Evolutionary conservation across 2,113 vertebrate species (phyloP).

Genomic region (Cebidichthys violaceus): DNA sequence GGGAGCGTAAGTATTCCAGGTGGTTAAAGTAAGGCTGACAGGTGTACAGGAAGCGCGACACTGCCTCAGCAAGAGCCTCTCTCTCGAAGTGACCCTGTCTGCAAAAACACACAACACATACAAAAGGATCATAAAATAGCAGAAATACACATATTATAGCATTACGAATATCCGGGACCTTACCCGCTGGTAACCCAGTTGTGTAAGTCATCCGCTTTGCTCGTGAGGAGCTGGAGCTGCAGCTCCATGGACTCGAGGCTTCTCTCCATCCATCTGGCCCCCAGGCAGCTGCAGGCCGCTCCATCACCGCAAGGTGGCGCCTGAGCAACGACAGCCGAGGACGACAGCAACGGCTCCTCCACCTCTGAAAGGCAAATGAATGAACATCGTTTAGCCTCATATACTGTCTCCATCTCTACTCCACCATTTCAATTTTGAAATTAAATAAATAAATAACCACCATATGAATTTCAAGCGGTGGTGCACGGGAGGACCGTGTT

Average conservation of each 20-base stretch:
- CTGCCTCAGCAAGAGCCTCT: conserved; percentile 73
- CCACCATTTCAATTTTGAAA: background rate
- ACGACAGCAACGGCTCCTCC: background rate
- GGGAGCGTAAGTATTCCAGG: conserved; percentile 80
- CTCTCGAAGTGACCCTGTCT: conserved; percentile 74
- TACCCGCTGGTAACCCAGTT: conserved; percentile 67
- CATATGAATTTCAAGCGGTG: background rate
- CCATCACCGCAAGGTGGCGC: conserved; percentile 19
- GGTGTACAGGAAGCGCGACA: conserved; percentile 81
- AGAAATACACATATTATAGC: background rate
- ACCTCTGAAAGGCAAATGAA: conserved; percentile 5
- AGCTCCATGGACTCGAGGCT: conserved; percentile 74
- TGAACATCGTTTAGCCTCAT: background rate
- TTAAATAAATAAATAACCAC: background rate
- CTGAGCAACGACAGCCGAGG: conserved; percentile 29
- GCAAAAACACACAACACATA: conserved; percentile 40
- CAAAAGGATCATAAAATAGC: background rate
- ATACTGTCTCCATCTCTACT: background rate
- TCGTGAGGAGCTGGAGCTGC: conserved; percentile 83
- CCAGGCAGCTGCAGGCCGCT: background rate
- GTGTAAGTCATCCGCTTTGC: conserved; percentile 83
- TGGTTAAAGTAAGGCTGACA: conserved; percentile 87
- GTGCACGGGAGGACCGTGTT: background rate
- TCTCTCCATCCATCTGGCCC: conserved; percentile 59
- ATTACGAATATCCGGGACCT: background rate